These are phyloP conservation scores for Lepus oiostolus DNA, from an alignment of 2,797 vertebrate species.

Conservation along the genomic window DNA sequence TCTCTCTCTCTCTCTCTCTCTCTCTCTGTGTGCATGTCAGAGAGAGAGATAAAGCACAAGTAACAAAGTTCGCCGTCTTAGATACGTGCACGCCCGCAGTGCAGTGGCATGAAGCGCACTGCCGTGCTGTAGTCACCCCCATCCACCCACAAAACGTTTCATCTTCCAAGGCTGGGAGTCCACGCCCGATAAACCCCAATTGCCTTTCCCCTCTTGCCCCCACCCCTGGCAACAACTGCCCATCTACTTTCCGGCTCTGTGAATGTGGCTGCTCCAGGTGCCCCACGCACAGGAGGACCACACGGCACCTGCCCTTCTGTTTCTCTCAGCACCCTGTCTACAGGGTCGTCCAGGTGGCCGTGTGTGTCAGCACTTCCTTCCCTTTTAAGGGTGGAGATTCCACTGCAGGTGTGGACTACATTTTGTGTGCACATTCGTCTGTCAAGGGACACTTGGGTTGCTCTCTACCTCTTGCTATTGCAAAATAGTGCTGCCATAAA, in stretches of 20 bases:
- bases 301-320: neutral
- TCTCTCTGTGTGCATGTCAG: neutral
- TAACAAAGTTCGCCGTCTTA: too few species aligned
- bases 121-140: too few species aligned
- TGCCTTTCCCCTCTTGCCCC: accelerated
- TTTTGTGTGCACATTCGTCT: neutral
- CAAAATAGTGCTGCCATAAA: neutral
- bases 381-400: neutral
- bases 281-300: neutral
- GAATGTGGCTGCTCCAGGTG: neutral
- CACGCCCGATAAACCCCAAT: too few species aligned
- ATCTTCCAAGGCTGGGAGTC: neutral
- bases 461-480: neutral
- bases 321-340: neutral
- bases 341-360: neutral
- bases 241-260: neutral
- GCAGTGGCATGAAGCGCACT: neutral
- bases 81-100: too few species aligned
- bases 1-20: neutral
- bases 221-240: neutral
- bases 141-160: neutral
- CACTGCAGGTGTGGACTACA: accelerated
- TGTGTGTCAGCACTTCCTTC: neutral
- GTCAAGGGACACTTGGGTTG: neutral
- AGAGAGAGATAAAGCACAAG: neutral